These are phyloP conservation scores for Rhynchophorus ferrugineus DNA, from an alignment of 1,140 invertebrate species.

Conservation along the genomic window DNA sequence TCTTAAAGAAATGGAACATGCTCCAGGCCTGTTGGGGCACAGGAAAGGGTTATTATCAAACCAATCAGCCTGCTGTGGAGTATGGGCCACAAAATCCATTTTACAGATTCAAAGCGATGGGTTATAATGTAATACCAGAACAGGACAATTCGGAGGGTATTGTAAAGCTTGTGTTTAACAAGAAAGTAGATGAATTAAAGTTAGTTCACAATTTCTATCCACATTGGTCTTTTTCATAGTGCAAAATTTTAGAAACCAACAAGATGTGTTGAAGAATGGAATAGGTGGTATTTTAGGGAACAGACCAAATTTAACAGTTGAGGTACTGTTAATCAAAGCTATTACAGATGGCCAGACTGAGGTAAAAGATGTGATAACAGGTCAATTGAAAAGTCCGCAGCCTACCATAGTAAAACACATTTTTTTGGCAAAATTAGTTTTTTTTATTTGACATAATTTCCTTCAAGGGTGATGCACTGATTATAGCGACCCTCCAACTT, in stretches of 20 bases:
- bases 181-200: constrained; percentile 68
- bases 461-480: no score
- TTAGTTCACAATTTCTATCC: constrained; percentile 40
- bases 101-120: constrained; percentile 88
- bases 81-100: constrained; percentile 84
- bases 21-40: constrained; percentile 88
- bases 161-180: constrained; percentile 74
- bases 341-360: constrained; percentile 69
- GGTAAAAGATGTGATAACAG: no score
- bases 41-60: constrained; percentile 69
- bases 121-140: constrained; percentile 76
- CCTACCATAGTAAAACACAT: no score
- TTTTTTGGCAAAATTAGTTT: no score
- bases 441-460: no score
- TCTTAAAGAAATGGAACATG: constrained; percentile 89
- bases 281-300: constrained; percentile 66
- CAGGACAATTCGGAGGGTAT: constrained; percentile 81
- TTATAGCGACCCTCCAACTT: no score
- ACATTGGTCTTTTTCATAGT: no score
- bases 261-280: constrained; percentile 63
- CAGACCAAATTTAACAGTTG: constrained; percentile 72
- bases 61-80: constrained; percentile 65
- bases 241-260: constrained; percentile 55
- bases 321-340: constrained; percentile 67
- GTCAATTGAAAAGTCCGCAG: no score